Base-by-base conservation (phyloP, 2,797 vertebrate genomes). In the Prunella strophiata region DNA sequence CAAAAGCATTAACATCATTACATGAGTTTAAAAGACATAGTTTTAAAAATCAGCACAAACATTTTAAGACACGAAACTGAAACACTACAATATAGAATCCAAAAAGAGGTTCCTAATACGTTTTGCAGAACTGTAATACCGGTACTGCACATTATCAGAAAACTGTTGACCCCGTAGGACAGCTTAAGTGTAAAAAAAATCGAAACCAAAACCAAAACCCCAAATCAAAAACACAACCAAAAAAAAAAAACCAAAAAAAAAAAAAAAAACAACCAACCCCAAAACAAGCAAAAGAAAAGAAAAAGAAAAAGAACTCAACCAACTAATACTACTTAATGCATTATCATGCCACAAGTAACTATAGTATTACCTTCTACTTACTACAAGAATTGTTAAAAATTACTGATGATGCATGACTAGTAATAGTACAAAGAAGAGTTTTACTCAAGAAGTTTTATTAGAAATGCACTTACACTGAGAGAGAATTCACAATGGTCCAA, bases 331-430 rank as follows among this genome's bases (percentile, higher is more conserved):
- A 99, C 95, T 98, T 98, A 98, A 99, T 99, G 99, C 98, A 98
- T 99, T 98, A 98, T 98, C 99, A 99, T 99, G 99, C 99, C 99
- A 99, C 99, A 97, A 98, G 98, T 98, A 99, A 99, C 98, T 98
- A 99, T 98, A 98, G 97, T 98, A 98, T 98, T 98, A 99, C 97
- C 98, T 98, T 98, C 98, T 98, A 99, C 97, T 95, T 98, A 98
- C 98, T 98, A 99, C 98, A 99, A 98, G 98, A 98, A 98, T 97
- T 98, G 97, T 98, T 98, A 98, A 98, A 98, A 98, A 98, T 97
- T 96, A 97, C 97, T 97, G 98, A 98, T 98, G 98, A 98, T 98
- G 98, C 98, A 98, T 98, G 98, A 98, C 98, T 98, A 98, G 96
- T 97, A 98, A 98, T 98, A 98, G 98, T 99, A 99, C 98, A 99